Evolutionary conservation across 2,797 vertebrate species (phyloP).

Genomic region (Periparus ater): DNA sequence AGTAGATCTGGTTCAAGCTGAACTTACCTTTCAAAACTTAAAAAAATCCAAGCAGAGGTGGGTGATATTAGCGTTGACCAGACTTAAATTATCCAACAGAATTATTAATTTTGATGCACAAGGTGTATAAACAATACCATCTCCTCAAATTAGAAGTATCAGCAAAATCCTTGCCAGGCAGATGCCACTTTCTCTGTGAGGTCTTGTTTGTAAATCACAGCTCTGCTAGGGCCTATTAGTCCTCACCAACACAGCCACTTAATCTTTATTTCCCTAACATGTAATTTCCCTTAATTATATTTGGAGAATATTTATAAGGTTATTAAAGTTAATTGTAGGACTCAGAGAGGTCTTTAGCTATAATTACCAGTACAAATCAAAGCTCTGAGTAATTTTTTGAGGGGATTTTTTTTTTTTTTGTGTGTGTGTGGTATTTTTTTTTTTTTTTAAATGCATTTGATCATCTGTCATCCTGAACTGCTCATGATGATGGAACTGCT

Average conservation of each 20-base stretch:
- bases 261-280: not conserved
- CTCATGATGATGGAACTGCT: not conserved
- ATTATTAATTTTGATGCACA: not conserved
- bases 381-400: not conserved
- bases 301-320: not conserved
- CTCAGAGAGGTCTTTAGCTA: not conserved
- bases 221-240: not conserved
- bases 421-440: not conserved
- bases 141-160: not conserved
- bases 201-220: not conserved
- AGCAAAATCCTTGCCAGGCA: not conserved
- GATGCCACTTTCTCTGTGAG: not conserved
- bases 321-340: slow-evolving; percentile 18
- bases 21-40: not conserved
- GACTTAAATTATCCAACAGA: not conserved
- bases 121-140: not conserved
- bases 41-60: not conserved
- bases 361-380: not conserved
- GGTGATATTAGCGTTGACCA: not conserved
- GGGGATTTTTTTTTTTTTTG: accelerated
- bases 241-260: not conserved
- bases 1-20: not conserved
- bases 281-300: slow-evolving; percentile 15
- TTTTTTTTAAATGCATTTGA: not conserved
- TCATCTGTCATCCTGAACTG: not conserved